Percentiles rank a stretch among this genome's conserved stretches.
Evolutionary conservation across 2,888 invertebrate species (phyloP).

Genomic region (Phyllotreta cruciferae): DNA sequence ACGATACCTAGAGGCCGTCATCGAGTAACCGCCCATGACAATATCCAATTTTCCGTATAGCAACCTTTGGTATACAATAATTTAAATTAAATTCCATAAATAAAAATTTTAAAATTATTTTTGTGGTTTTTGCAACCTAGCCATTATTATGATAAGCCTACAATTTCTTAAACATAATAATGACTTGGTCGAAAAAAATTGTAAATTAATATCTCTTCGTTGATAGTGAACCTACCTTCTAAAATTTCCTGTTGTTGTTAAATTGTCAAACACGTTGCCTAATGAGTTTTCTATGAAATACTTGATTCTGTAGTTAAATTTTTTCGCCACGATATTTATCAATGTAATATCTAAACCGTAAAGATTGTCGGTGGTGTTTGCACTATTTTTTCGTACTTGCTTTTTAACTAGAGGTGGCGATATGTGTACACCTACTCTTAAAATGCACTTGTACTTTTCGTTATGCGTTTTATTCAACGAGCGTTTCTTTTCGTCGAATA

Average conservation of each 20-base stretch:
- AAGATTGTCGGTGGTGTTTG: slow-evolving; percentile 19
- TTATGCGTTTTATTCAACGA: too few species aligned
- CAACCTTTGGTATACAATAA: neutral
- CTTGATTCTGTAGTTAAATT: slow-evolving; percentile 36
- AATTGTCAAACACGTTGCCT: slow-evolving; percentile 44
- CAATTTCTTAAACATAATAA: too few species aligned
- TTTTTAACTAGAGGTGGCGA: slow-evolving; percentile 52
- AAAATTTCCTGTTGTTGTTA: slow-evolving; percentile 47
- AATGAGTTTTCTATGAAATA: slow-evolving; percentile 30
- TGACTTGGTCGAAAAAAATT: too few species aligned
- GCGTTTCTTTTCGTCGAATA: neutral
- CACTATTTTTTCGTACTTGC: slow-evolving; percentile 24
- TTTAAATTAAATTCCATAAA: too few species aligned
- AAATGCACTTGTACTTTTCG: slow-evolving; percentile 12
- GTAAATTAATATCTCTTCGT: too few species aligned
- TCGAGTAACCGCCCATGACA: slow-evolving; percentile 52
- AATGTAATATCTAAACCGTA: slow-evolving; percentile 42
- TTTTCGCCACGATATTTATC: slow-evolving; percentile 37
- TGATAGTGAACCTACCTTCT: slow-evolving; percentile 28
- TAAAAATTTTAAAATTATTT: too few species aligned
- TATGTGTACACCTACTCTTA: slow-evolving; percentile 31
- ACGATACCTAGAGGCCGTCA: slow-evolving; percentile 45
- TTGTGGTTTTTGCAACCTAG: too few species aligned
- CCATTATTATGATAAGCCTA: too few species aligned
- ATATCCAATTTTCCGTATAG: slow-evolving; percentile 47